Evolutionary conservation across 2,113 vertebrate genomes (phyloP).

Genomic region (Myocastor coypus): DNA sequence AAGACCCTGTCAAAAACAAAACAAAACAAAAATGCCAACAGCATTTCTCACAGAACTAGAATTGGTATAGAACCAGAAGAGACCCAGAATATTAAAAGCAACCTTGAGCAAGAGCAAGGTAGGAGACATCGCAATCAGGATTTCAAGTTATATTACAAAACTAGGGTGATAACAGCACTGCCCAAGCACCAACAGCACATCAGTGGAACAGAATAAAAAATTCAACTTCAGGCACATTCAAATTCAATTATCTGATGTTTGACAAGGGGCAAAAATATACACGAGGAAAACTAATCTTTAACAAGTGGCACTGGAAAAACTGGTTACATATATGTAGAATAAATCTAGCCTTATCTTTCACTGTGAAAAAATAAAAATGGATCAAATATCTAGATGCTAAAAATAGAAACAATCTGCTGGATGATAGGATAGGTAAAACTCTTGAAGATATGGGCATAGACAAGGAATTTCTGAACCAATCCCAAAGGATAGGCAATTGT

Average conservation of each 20-base stretch:
- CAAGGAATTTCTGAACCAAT: neutral
- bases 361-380: neutral
- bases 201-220: too few species aligned
- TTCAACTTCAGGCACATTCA: neutral
- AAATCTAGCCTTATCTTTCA: neutral
- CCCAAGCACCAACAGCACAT: neutral
- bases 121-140: neutral
- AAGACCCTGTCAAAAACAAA: too few species aligned
- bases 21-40: too few species aligned
- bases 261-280: neutral
- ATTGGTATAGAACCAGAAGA: neutral
- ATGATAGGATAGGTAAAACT: neutral
- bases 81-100: neutral
- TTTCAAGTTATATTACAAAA: neutral
- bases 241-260: neutral
- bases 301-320: neutral
- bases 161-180: neutral
- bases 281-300: neutral
- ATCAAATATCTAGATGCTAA: neutral
- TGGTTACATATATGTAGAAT: neutral
- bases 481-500: neutral
- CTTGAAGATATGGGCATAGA: neutral
- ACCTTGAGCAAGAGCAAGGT: neutral
- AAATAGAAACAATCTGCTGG: too few species aligned
- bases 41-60: neutral